Evolutionary conservation across 2,888 invertebrate species (phyloP).

Genomic region (Patella depressa): DNA sequence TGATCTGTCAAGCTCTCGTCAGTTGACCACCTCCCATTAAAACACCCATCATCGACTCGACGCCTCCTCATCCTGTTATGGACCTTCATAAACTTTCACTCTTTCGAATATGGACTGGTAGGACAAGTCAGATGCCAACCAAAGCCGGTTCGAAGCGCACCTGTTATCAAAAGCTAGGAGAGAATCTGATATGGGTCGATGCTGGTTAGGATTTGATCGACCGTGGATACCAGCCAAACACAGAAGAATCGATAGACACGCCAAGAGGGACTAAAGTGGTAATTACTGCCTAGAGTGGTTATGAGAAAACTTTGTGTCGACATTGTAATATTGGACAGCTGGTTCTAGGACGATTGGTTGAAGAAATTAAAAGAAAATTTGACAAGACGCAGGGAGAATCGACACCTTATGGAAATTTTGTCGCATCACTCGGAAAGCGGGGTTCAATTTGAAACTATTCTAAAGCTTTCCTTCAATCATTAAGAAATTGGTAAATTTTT

Average conservation of each 20-base stretch:
- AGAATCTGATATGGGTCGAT: slow-evolving; percentile 7
- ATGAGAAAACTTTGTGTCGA: slow-evolving; percentile 12
- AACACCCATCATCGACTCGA: slow-evolving; percentile 1
- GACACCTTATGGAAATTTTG: too few relatives aligned
- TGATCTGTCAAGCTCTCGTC: neutral
- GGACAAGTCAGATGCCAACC: neutral
- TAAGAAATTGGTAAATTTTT: too few relatives aligned
- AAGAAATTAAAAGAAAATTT: slow-evolving; percentile 9
- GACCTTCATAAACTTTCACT: slow-evolving; percentile 1
- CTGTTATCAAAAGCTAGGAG: neutral
- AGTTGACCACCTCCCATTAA: neutral
- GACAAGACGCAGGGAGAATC: neutral
- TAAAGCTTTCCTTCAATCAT: too few relatives aligned
- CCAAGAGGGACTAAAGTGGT: slow-evolving; percentile 12
- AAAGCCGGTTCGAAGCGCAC: neutral
- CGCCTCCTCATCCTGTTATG: slow-evolving; percentile 9
- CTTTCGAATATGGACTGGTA: neutral
- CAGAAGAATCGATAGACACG: slow-evolving; percentile 1
- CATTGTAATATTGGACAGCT: slow-evolving; percentile 13
- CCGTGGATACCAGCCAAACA: slow-evolving; percentile 5
- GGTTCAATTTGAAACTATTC: too few relatives aligned
- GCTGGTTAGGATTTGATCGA: slow-evolving; percentile 8
- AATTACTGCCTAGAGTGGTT: slow-evolving; percentile 10
- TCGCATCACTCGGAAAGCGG: too few relatives aligned
- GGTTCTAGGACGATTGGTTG: neutral